Evolutionary conservation across 2,113 vertebrate species (phyloP), one percentile per base, ranked within the genome.

Genomic region (Numida meleagris): DNA sequence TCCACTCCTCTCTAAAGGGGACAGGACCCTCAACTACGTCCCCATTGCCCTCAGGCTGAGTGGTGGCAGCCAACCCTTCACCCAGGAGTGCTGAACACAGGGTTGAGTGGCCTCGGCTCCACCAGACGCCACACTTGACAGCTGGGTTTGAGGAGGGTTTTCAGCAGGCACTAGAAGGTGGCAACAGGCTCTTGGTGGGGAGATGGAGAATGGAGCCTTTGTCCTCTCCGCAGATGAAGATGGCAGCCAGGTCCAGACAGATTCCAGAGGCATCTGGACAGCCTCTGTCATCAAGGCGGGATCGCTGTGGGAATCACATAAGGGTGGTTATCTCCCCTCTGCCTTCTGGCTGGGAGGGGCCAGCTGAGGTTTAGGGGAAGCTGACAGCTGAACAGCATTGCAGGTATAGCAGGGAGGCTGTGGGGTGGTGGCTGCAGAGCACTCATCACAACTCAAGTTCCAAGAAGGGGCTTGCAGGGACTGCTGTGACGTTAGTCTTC

Each of bases 181-280:
- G 97, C 89, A 98, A 97, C 96, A 95, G 88, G 86, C 86, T 79
- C 97, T 97, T 97, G 87, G 94, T 79, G 97, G 92, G 90, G 83
- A 95, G 55, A 89, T 67, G 88, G 78, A 63, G 96, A 97, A 94
- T 61, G 91, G 91, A 90, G 96, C 93, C 90, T 82, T 65, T 38
- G 51, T 93, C 83, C 89, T 87, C 66, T 88, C 77, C 66, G 21
- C 31, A 21, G 66, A 88, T 83, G 95, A 92, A 90, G 93, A 92
- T 93, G 93, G 93, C 82, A 81, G 71, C 90, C 4, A 5, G 66
- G 43, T 62, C 76, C 53, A 1, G 72, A 75, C 63, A 87, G 97
- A 98, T 98, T 98, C 98, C 98, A 94, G 95, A 96, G 97, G 98
- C 88, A 83, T 98, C 98, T 98, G 98, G 97, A 96, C 90, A 97